Evolutionary conservation across 1,140 invertebrate species (phyloP), one percentile per base, ranked within the genome.

Genomic region (Aphaenogaster rudis): DNA sequence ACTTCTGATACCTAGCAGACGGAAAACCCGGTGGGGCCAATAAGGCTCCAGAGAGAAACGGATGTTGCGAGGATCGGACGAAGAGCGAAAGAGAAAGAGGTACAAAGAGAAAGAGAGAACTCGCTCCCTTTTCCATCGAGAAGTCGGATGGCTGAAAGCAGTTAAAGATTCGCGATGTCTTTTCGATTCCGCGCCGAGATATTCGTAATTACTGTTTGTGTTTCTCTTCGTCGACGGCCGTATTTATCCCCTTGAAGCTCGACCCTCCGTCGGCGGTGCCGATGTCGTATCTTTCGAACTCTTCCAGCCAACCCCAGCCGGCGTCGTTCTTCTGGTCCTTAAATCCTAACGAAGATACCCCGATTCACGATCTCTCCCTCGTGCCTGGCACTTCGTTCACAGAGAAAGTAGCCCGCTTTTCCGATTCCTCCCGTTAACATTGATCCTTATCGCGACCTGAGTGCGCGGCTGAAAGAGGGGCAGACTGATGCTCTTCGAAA

Each of bases 121-220:
- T 89, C 89, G 80, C 74, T 82, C 88, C 71, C 52, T 76, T 84
- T 84, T 52, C 79, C 85, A 61, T 79, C 86, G 67, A 80, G 74
- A 88, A 87, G 86, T 72, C 86, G 86, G 82, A 64, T 86, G 87
- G 84, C 80, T 91, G 85, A 93, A 93, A 94, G 93, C 95, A 94
- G 95, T 95, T 95, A 95, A 95, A 95, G 94, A 95, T 95, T 95
- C 92, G 94, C 94, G 91, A 95, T 95, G 95, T 95, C 95, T 95
- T 95, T 95, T 95, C 95, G 95, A 95, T 95, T 93, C 93, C 91
- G 78, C 39, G 87, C 91, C 92, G 90, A 95, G 95, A 95, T 95
- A 95, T 95, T 94, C 93, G 95, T 95, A 95, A 95, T 95, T 95
- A 95, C 95, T 95, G 95, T 95, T 95, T 95, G 95, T 95, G 93